Conservation (phyloP, 2,113 vertebrate genomes). For the Nibea coibor region DNA sequence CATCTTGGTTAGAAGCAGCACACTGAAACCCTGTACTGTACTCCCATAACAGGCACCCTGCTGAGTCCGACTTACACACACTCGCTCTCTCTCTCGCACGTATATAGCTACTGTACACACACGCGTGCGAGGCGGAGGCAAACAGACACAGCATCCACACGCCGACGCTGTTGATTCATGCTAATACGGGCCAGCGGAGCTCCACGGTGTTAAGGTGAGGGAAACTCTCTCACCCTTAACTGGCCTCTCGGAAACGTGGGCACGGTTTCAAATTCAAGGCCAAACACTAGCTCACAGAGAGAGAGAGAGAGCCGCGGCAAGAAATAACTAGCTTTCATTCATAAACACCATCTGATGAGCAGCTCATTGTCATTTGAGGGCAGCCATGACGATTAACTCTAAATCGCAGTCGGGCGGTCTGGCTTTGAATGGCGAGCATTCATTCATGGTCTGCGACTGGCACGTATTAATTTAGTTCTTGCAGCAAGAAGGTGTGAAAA, state of each 20-base stretch:
- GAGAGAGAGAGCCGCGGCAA: conserved; percentile 10
- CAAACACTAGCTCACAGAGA: conserved; percentile 50
- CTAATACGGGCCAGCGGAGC: conserved; percentile 37
- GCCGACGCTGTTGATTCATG: conserved; percentile 69
- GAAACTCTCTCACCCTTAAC: conserved; percentile 67
- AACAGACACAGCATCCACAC: conserved; percentile 58
- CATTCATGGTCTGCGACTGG: conserved; percentile 14
- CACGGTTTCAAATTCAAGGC: conserved; percentile 34
- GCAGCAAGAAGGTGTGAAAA: conserved; percentile 13
- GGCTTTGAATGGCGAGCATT: conserved; percentile 22
- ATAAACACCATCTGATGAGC: conserved; percentile 44
- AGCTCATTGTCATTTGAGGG: conserved; percentile 51
- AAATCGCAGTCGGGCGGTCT: conserved; percentile 14
- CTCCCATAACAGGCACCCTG: conserved; percentile 26
- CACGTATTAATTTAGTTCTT: neutral
- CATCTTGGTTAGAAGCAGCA: conserved; percentile 37
- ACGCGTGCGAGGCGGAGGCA: conserved; percentile 41
- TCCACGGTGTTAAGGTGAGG: conserved; percentile 44
- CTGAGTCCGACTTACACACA: conserved; percentile 33
- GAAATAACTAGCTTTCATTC: conserved; percentile 45
- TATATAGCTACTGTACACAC: conserved; percentile 46
- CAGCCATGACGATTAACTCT: conserved; percentile 41
- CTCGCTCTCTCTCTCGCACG: conserved; percentile 36
- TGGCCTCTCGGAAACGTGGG: conserved; percentile 62
- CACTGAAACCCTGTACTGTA: conserved; percentile 60